Evolutionary conservation across 2,797 vertebrate species (phyloP).

Genomic region (Sylvia borin): DNA sequence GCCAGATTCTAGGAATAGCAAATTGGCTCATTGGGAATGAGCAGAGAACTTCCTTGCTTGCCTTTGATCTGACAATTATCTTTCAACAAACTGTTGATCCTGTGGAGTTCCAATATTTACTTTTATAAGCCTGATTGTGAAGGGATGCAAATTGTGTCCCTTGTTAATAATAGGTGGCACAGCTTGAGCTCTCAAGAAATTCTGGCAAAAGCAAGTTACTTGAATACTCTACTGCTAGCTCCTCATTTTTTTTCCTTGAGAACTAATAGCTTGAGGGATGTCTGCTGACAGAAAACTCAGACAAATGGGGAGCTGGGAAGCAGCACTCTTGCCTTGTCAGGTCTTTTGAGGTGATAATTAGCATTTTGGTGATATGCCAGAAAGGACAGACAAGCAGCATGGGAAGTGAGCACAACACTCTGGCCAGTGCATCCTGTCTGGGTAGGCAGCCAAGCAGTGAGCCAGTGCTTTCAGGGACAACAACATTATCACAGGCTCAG

Average conservation of each 20-base stretch:
- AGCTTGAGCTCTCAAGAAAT: slow-evolving; percentile 10
- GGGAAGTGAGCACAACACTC: neutral
- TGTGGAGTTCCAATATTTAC: slow-evolving; percentile 32
- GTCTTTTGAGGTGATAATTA: slow-evolving; percentile 33
- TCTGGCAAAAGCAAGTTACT: slow-evolving; percentile 29
- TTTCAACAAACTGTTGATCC: slow-evolving; percentile 28
- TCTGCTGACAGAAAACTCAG: neutral
- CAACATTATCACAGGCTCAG: neutral
- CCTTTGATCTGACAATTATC: neutral
- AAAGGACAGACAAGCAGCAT: slow-evolving; percentile 19
- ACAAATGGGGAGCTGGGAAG: slow-evolving; percentile 9
- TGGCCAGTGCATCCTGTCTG: neutral
- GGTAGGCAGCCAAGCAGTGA: neutral
- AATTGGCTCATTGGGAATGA: neutral
- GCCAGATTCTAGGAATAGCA: neutral
- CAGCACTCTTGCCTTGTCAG: neutral
- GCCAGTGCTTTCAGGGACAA: neutral
- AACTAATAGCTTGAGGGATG: neutral
- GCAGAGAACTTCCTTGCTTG: neutral
- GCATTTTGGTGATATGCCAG: neutral
- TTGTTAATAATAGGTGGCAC: slow-evolving; percentile 28
- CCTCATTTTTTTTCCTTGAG: neutral
- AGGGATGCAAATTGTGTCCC: slow-evolving; percentile 15
- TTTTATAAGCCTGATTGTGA: neutral
- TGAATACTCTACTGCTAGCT: neutral